phyloP scores from a whole-genome alignment of 2,113 vertebrate species.

The Cinclus cinclus region DNA sequence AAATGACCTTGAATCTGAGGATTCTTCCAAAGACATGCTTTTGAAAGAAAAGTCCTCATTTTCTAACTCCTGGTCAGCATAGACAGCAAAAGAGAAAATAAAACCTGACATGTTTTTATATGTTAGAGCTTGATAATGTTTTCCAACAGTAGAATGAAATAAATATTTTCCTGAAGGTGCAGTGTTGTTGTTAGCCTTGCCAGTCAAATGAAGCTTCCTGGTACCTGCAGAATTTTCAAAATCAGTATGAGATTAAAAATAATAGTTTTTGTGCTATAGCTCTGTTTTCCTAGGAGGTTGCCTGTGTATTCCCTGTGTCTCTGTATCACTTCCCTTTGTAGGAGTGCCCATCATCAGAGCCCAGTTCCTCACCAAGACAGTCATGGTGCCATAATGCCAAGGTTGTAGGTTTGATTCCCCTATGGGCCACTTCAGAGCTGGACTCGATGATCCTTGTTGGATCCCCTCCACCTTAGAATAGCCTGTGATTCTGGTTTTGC shows the following conservation, averaged over 20 bases:
- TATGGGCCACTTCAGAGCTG: not conserved
- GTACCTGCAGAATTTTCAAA: not conserved
- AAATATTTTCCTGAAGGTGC: not conserved
- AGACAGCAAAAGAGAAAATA: not conserved
- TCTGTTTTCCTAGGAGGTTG: not conserved
- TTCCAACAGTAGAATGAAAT: not conserved
- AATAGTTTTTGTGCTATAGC: not conserved
- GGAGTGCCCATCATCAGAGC: no score
- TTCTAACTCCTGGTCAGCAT: not conserved
- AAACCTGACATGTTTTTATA: not conserved
- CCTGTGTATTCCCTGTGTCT: not conserved
- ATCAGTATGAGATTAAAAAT: not conserved
- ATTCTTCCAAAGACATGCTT: not conserved
- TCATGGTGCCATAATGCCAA: fast-evolving
- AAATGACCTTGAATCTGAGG: not conserved
- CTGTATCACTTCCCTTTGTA: not conserved
- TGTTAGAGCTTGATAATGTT: not conserved
- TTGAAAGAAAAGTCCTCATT: not conserved
- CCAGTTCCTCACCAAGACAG: fast-evolving
- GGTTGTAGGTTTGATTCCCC: not conserved
- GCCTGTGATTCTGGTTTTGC: not conserved
- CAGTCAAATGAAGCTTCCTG: not conserved
- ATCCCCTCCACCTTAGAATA: not conserved
- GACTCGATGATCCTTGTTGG: fast-evolving
- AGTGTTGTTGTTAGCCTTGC: not conserved